Conservation (phyloP, 2,113 vertebrate genomes). For the Smithornis capensis region DNA sequence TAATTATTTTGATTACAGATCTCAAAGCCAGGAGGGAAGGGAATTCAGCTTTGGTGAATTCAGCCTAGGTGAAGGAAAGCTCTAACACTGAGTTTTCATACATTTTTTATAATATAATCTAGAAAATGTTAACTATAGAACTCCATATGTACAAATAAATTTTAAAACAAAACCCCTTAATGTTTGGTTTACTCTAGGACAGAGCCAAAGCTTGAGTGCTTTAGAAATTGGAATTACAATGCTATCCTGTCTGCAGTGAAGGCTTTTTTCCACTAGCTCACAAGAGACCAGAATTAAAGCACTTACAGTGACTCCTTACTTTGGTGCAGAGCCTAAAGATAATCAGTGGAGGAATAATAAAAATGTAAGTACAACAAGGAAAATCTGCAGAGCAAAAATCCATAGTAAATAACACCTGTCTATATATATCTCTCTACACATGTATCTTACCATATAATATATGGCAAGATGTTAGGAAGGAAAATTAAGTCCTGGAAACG, state of each 20-base stretch:
- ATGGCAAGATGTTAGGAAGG: background rate
- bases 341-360: background rate
- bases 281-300: slow-evolving; percentile 45
- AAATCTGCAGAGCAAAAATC: slow-evolving; percentile 43
- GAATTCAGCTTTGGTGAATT: background rate
- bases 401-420: background rate
- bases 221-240: slow-evolving; percentile 29
- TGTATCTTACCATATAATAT: background rate
- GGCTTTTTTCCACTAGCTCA: background rate
- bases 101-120: background rate
- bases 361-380: background rate
- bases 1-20: background rate
- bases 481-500: background rate
- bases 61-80: background rate
- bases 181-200: slow-evolving; percentile 13
- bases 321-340: slow-evolving; percentile 14
- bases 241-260: background rate
- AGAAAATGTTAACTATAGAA: background rate
- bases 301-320: background rate
- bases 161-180: background rate
- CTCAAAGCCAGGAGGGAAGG: background rate
- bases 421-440: too few species aligned
- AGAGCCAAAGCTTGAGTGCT: slow-evolving; percentile 24
- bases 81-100: background rate
- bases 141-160: background rate